phyloP scores from a whole-genome alignment of 2,113 vertebrate species.

The Gymnogyps californianus region DNA sequence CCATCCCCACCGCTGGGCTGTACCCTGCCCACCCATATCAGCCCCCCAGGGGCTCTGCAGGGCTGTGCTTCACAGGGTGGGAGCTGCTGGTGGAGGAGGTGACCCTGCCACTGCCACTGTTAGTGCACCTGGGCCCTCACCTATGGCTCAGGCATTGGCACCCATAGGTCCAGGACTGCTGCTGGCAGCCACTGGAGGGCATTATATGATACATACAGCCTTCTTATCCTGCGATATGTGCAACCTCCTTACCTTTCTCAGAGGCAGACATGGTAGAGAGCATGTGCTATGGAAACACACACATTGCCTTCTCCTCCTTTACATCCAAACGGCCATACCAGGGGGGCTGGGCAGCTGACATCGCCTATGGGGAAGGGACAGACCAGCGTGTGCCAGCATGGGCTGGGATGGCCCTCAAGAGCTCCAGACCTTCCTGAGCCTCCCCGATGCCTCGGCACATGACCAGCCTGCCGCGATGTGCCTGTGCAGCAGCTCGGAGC shows the following conservation, averaged over 20 bases:
- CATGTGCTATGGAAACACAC: accelerated
- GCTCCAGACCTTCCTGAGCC: neutral
- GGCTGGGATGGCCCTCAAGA: neutral
- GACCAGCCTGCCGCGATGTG: accelerated
- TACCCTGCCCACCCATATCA: accelerated
- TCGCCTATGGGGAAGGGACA: neutral
- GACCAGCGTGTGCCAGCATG: accelerated
- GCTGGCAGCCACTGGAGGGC: neutral
- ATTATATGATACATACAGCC: neutral
- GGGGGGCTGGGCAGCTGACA: neutral
- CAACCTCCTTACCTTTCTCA: neutral
- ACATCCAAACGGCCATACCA: accelerated
- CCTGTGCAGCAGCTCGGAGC: neutral
- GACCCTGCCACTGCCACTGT: neutral
- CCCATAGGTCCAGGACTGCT: neutral
- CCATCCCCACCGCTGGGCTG: neutral
- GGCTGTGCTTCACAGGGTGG: neutral
- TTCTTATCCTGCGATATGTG: accelerated
- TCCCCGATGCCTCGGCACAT: accelerated
- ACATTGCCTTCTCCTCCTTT: neutral
- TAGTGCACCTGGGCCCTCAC: neutral
- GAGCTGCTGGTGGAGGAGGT: neutral
- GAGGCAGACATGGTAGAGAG: neutral
- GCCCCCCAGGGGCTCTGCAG: neutral
- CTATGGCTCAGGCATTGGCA: neutral